Evolutionary conservation across 1,140 invertebrate genomes (phyloP).

Genomic region (Bursaphelenchus mucronatus): DNA sequence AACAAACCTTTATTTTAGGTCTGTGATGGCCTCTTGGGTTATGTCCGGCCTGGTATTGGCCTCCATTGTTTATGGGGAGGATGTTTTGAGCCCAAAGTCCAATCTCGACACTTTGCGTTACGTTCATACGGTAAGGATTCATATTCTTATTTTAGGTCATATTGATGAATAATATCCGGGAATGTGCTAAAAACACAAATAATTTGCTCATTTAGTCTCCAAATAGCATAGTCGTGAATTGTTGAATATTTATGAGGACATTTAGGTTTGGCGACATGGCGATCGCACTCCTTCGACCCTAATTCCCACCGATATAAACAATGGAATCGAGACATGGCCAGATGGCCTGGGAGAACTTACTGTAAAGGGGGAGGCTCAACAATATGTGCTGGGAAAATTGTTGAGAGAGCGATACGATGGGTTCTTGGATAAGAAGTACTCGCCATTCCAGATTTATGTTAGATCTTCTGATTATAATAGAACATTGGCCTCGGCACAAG

Average conservation of each 20-base stretch:
- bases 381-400: slow-evolving; percentile 52
- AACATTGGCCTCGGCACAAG: slow-evolving; percentile 60
- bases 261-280: slow-evolving; percentile 57
- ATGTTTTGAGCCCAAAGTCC: slow-evolving; percentile 5
- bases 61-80: too few species aligned
- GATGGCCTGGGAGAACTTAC: slow-evolving; percentile 56
- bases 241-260: too few species aligned
- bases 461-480: slow-evolving; percentile 58
- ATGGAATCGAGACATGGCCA: slow-evolving; percentile 42
- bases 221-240: slow-evolving; percentile 7
- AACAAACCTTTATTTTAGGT: too few species aligned
- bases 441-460: slow-evolving; percentile 52
- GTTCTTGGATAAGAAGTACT: slow-evolving; percentile 49
- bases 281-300: slow-evolving; percentile 51
- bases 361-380: slow-evolving; percentile 40
- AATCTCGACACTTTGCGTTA: slow-evolving; percentile 27
- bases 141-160: slow-evolving; percentile 1
- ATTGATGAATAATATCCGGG: not conserved
- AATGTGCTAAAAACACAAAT: not conserved
- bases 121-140: slow-evolving; percentile 34
- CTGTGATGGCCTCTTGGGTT: too few species aligned
- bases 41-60: too few species aligned
- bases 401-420: slow-evolving; percentile 49
- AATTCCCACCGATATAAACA: slow-evolving; percentile 42
- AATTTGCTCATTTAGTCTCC: not conserved